phyloP scores from a whole-genome alignment of 2,113 vertebrate species.

The Promerops cafer region DNA sequence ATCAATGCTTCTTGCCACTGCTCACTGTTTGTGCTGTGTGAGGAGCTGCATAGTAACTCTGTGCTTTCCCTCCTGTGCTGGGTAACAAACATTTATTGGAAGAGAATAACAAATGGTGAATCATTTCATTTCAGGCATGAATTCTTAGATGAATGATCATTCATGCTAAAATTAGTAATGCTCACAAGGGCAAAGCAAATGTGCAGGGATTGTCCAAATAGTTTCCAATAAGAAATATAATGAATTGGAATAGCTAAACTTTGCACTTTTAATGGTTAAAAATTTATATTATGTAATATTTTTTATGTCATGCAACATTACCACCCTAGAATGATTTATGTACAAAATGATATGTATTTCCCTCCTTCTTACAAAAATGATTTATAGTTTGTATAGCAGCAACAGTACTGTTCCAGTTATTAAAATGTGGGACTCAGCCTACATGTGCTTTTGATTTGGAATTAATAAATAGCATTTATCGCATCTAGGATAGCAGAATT shows the following conservation, averaged over 20 bases:
- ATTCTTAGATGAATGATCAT: neutral
- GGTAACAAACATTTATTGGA: neutral
- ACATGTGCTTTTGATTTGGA: neutral
- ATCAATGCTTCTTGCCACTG: neutral
- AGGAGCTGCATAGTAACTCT: neutral
- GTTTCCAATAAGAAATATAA: neutral
- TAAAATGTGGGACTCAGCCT: neutral
- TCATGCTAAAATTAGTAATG: neutral
- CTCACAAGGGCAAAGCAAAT: neutral
- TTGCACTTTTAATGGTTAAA: neutral
- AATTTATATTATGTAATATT: neutral
- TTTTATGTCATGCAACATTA: neutral
- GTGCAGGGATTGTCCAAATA: neutral
- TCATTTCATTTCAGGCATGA: conserved; percentile 2
- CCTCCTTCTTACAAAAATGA: neutral
- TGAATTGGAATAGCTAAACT: neutral
- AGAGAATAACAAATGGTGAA: neutral
- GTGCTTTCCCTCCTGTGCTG: neutral
- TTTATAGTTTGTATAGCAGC: neutral
- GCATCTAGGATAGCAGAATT: neutral
- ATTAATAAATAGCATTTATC: neutral
- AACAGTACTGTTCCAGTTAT: neutral
- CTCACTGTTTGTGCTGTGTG: neutral
- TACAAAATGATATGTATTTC: neutral
- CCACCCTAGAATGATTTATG: neutral